phyloP scores from a whole-genome alignment of 1,140 invertebrate species.

The Cotesia typhae region DNA sequence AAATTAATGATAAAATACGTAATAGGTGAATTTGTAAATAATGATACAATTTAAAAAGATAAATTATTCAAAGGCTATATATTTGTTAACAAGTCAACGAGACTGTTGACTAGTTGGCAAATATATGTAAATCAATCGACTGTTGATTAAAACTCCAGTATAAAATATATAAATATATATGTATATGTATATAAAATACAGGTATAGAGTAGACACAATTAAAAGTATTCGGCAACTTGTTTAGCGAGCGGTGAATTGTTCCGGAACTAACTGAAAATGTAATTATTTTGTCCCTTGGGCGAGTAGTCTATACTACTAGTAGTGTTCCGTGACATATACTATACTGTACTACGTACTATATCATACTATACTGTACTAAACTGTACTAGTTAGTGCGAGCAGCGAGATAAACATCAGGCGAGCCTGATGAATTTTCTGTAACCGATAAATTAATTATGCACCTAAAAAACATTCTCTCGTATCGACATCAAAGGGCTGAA shows the following conservation, averaged over 20 bases:
- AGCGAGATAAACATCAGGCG: neutral
- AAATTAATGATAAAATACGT: too few relatives aligned
- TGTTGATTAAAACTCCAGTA: neutral
- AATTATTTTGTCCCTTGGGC: slow-evolving; percentile 21
- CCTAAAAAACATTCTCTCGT: slow-evolving; percentile 19
- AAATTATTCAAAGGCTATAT: too few relatives aligned
- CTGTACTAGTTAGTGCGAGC: neutral
- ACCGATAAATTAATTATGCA: slow-evolving; percentile 22
- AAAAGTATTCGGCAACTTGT: slow-evolving; percentile 28
- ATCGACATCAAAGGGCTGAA: too few relatives aligned
- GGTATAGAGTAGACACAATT: slow-evolving; percentile 3
- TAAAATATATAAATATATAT: neutral
- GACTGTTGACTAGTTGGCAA: too few relatives aligned
- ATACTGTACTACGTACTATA: too few relatives aligned
- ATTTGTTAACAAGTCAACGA: too few relatives aligned
- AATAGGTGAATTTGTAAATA: too few relatives aligned
- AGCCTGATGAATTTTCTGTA: slow-evolving; percentile 2
- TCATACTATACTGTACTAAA: neutral
- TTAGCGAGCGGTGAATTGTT: slow-evolving; percentile 20
- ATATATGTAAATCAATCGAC: slow-evolving; percentile 7
- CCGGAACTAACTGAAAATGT: slow-evolving; percentile 17
- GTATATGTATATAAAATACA: neutral
- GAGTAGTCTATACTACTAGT: too few relatives aligned
- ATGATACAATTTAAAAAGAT: too few relatives aligned
- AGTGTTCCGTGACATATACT: too few relatives aligned